Percentiles rank a stretch among this genome's conserved stretches.
phyloP scores from a whole-genome alignment of 2,797 vertebrate species.

The Erpetoichthys calabaricus region DNA sequence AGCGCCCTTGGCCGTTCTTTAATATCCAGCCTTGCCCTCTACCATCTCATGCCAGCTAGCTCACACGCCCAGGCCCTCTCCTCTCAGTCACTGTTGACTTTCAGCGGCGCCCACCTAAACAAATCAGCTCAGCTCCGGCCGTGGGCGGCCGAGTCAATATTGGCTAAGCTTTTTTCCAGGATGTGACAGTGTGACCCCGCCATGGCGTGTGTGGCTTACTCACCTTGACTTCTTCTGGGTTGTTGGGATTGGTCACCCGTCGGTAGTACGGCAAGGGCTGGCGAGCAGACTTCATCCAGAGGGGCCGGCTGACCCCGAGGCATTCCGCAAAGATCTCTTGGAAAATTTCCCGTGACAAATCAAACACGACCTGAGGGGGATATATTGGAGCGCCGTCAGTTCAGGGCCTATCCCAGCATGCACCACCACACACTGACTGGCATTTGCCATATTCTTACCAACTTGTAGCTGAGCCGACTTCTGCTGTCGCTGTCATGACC shows the following conservation, averaged over 20 bases:
- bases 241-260: conserved; percentile 63
- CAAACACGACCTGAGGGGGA: conserved; percentile 69
- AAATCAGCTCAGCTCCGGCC: too few relatives aligned
- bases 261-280: conserved; percentile 62
- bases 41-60: too few relatives aligned
- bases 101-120: too few relatives aligned
- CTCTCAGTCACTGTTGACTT: too few relatives aligned
- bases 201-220: conserved; percentile 1
- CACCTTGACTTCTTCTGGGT: conserved; percentile 78
- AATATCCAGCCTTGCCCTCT: too few relatives aligned
- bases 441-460: conserved; percentile 43
- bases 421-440: too few relatives aligned
- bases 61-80: too few relatives aligned
- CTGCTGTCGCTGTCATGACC: conserved; percentile 56
- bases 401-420: too few relatives aligned
- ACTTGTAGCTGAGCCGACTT: conserved; percentile 71
- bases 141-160: too few relatives aligned
- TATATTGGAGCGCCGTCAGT: neutral
- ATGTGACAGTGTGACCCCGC: too few relatives aligned
- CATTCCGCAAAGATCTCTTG: conserved; percentile 85
- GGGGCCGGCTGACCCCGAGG: conserved; percentile 67
- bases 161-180: too few relatives aligned
- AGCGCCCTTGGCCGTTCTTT: too few relatives aligned
- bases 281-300: conserved; percentile 82
- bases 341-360: conserved; percentile 86